phyloP scores from a whole-genome alignment of 1,140 invertebrate species.

The Ruditapes philippinarum region DNA sequence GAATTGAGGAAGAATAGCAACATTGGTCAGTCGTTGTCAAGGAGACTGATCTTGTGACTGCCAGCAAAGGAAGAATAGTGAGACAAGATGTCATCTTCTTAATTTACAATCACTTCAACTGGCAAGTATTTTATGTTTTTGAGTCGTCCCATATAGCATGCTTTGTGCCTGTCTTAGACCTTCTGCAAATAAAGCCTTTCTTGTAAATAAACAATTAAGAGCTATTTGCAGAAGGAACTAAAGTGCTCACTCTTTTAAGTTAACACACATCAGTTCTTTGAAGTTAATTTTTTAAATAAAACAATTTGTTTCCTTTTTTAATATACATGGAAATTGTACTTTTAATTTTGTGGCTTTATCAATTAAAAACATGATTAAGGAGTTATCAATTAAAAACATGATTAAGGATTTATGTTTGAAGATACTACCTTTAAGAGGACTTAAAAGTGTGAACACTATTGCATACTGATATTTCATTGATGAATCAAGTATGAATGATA shows the following conservation, averaged over 20 bases:
- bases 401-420: no score
- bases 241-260: not conserved
- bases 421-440: no score
- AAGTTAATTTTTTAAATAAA: no score
- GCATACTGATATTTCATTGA: conserved; percentile 21
- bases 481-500: conserved; percentile 29
- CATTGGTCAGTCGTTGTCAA: conserved; percentile 58
- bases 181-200: conserved; percentile 13
- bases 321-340: no score
- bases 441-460: not conserved
- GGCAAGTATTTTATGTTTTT: conserved; percentile 83
- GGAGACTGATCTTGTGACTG: conserved; percentile 55
- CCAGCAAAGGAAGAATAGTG: not conserved
- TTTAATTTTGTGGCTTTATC: no score
- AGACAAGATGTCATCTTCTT: conserved; percentile 30
- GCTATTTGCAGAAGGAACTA: conserved; percentile 25
- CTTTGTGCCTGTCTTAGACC: conserved; percentile 44
- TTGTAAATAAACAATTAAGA: not conserved
- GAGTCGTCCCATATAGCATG: conserved; percentile 60
- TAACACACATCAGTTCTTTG: not conserved
- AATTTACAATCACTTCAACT: conserved; percentile 58
- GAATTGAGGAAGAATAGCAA: not conserved
- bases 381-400: no score
- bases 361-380: no score
- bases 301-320: no score